Percentiles rank a stretch among this genome's conserved stretches.
Conservation (phyloP, 1,140 invertebrate genomes). For the Penaeus vannamei region DNA sequence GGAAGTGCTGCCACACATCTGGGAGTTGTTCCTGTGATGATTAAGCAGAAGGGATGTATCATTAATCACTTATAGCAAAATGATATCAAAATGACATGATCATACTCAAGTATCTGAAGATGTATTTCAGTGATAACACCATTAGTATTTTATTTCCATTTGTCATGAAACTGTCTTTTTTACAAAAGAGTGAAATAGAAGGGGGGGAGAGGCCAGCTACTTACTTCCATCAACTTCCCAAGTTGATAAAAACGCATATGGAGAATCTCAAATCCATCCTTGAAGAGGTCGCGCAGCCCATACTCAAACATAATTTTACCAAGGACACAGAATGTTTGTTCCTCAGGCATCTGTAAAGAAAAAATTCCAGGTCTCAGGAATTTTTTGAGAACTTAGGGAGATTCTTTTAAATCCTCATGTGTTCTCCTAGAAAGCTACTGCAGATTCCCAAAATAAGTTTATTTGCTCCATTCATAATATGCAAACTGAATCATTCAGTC, state of each 20-base stretch:
- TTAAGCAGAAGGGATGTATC: conserved; percentile 9
- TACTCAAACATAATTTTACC: conserved; percentile 99
- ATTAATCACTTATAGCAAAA: not conserved
- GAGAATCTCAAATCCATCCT: conserved; percentile 95
- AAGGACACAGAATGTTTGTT: conserved; percentile 97
- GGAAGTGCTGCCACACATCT: conserved; percentile 92
- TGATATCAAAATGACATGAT: too few relatives aligned
- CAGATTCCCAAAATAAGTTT: too few relatives aligned
- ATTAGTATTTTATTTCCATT: too few relatives aligned
- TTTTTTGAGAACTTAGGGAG: too few relatives aligned
- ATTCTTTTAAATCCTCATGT: too few relatives aligned
- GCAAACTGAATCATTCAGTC: too few relatives aligned
- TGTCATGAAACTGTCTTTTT: not conserved
- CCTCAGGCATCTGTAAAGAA: conserved; percentile 93
- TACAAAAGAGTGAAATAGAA: not conserved
- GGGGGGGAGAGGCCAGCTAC: not conserved
- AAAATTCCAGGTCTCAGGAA: conserved; percentile 58
- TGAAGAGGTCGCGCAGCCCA: conserved; percentile 89
- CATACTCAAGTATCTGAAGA: too few relatives aligned
- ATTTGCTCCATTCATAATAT: too few relatives aligned
- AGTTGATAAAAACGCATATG: conserved; percentile 96
- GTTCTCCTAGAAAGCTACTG: too few relatives aligned
- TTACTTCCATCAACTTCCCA: conserved; percentile 93
- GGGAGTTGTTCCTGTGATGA: conserved; percentile 86
- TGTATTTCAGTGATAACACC: too few relatives aligned